Evolutionary conservation across 2,888 invertebrate species (phyloP).

Genomic region (Piscicola geometra): DNA sequence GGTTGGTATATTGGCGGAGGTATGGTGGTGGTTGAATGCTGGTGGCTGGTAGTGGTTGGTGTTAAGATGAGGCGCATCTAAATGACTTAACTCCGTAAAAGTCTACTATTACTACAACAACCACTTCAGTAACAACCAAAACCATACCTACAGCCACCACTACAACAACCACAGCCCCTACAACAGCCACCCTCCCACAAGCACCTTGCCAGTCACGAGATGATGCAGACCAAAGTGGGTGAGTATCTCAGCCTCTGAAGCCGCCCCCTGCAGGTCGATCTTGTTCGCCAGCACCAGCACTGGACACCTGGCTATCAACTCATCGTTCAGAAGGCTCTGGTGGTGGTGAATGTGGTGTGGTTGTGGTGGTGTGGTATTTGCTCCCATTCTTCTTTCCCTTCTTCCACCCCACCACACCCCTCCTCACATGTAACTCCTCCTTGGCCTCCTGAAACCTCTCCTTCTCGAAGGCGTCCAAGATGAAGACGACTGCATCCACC

Average conservation of each 20-base stretch:
- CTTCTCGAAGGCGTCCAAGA: slow-evolving; percentile 46
- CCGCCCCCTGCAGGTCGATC: slow-evolving; percentile 46
- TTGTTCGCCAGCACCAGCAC: slow-evolving; percentile 47
- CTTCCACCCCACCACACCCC: too few relatives aligned
- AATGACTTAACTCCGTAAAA: too few relatives aligned
- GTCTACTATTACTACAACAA: too few relatives aligned
- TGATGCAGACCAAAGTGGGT: slow-evolving; percentile 40
- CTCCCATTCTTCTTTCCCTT: too few relatives aligned
- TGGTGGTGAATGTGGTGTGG: background rate
- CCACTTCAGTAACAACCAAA: too few relatives aligned
- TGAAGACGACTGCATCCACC: slow-evolving; percentile 47
- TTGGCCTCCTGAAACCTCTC: slow-evolving; percentile 45
- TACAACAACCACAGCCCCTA: too few relatives aligned
- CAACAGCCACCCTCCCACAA: too few relatives aligned
- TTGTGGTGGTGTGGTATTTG: slow-evolving; percentile 8
- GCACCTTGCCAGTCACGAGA: slow-evolving; percentile 38
- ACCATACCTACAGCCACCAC: too few relatives aligned
- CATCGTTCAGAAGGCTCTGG: slow-evolving; percentile 45
- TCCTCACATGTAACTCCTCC: slow-evolving; percentile 46
- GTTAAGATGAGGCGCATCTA: too few relatives aligned
- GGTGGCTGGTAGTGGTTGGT: background rate
- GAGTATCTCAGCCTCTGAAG: slow-evolving; percentile 44
- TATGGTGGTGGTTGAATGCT: background rate
- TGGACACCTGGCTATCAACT: slow-evolving; percentile 44
- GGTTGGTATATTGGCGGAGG: background rate